Conservation (phyloP, 2,113 vertebrate genomes). For the Mesembrinibis cayennensis region DNA sequence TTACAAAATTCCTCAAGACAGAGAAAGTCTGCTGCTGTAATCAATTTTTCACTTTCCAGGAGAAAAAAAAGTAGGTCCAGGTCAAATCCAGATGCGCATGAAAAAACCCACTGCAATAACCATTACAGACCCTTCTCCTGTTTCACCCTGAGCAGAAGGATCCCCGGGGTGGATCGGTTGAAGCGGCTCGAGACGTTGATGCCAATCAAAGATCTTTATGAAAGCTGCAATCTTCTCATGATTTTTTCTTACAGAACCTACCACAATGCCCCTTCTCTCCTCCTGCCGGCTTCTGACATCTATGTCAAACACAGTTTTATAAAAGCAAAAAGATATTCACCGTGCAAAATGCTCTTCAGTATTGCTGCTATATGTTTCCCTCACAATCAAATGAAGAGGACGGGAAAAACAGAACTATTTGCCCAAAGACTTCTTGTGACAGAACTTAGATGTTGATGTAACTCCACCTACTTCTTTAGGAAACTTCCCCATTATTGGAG, state of each 20-base stretch:
- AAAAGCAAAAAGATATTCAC: background rate
- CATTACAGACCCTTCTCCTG: background rate
- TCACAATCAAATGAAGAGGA: background rate
- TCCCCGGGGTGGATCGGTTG: background rate
- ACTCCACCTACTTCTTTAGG: background rate
- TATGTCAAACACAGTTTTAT: background rate
- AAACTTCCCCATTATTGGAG: slow-evolving; percentile 30
- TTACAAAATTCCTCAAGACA: slow-evolving; percentile 19
- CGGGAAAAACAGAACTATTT: background rate
- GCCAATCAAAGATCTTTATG: background rate
- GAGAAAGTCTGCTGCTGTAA: background rate
- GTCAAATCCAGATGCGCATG: background rate
- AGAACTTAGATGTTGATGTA: background rate
- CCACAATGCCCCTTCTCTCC: background rate
- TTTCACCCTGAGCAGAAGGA: background rate
- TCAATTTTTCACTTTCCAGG: background rate
- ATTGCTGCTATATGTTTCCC: background rate
- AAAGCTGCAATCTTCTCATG: background rate
- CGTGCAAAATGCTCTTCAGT: background rate
- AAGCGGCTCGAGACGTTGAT: background rate
- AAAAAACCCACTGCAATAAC: background rate
- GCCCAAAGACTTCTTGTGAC: background rate
- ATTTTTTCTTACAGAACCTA: background rate
- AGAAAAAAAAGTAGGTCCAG: background rate
- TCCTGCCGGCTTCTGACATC: background rate